A percentile compares a stretch with the other conserved stretches of the same genome.
Evolutionary conservation across 1,140 invertebrate genomes (phyloP).

Genomic region (Anastrepha obliqua): DNA sequence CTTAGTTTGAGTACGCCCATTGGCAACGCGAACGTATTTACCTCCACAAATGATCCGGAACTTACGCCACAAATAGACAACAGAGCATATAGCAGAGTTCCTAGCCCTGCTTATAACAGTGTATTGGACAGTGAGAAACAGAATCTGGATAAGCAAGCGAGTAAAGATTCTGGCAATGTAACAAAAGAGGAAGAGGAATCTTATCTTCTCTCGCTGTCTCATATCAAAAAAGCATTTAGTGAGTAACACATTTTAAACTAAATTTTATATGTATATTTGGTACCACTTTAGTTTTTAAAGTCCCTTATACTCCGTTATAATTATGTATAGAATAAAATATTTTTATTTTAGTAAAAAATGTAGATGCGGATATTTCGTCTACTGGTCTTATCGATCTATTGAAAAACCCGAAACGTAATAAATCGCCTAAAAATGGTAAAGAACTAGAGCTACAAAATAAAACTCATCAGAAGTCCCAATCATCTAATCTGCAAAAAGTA

Average conservation of each 20-base stretch:
- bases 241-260: constrained; percentile 33
- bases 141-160: constrained; percentile 49
- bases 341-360: constrained; percentile 2
- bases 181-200: constrained; percentile 59
- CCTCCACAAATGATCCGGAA: not conserved
- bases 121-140: not conserved
- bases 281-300: no score
- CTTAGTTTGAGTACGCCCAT: not conserved
- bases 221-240: constrained; percentile 68
- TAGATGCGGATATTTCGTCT: not conserved
- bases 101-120: not conserved
- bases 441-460: not conserved
- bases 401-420: not conserved
- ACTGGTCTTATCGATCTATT: constrained; percentile 1
- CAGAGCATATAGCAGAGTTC: constrained; percentile 66
- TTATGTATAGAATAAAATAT: not conserved
- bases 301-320: no score
- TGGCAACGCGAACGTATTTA: constrained; percentile 13
- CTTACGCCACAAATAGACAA: constrained; percentile 67
- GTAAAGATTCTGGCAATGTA: constrained; percentile 55
- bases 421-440: constrained; percentile 54
- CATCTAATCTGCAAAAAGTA: not conserved
- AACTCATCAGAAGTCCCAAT: not conserved
- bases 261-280: no score
- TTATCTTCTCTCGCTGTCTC: constrained; percentile 67